Evolutionary conservation across 2,888 invertebrate genomes (phyloP).

Genomic region (Cetonia aurata): DNA sequence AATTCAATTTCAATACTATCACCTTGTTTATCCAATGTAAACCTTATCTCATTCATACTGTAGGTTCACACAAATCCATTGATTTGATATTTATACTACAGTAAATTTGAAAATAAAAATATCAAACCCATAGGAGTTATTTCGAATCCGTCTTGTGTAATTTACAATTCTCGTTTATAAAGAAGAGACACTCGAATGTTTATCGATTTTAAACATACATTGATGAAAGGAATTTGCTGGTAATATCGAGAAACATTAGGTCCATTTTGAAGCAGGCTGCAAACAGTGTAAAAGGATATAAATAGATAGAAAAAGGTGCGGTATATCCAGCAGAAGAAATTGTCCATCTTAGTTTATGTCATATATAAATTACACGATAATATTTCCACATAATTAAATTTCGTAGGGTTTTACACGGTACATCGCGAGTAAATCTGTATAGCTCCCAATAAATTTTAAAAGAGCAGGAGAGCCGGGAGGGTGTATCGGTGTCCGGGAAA

Average conservation of each 20-base stretch:
- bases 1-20: conserved; percentile 4
- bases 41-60: conserved; percentile 1
- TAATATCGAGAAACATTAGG: too few species aligned
- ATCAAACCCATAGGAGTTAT: not conserved
- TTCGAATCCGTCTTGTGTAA: too few species aligned
- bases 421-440: conserved; percentile 22
- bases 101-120: not conserved
- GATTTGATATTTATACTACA: not conserved
- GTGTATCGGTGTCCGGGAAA: conserved; percentile 43
- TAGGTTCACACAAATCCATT: not conserved
- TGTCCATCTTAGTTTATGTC: not conserved
- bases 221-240: too few species aligned
- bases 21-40: not conserved
- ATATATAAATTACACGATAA: conserved; percentile 43
- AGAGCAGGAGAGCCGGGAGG: conserved; percentile 38
- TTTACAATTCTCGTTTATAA: too few species aligned
- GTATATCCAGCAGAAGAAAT: too few species aligned
- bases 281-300: too few species aligned
- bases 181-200: too few species aligned
- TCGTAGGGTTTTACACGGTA: conserved; percentile 31
- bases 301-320: too few species aligned
- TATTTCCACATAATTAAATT: conserved; percentile 45
- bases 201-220: too few species aligned
- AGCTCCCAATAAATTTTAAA: conserved; percentile 51
- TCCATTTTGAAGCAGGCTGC: too few species aligned